Evolutionary conservation across 2,797 vertebrate genomes (phyloP).

Genomic region (Melanogrammus aeglefinus): DNA sequence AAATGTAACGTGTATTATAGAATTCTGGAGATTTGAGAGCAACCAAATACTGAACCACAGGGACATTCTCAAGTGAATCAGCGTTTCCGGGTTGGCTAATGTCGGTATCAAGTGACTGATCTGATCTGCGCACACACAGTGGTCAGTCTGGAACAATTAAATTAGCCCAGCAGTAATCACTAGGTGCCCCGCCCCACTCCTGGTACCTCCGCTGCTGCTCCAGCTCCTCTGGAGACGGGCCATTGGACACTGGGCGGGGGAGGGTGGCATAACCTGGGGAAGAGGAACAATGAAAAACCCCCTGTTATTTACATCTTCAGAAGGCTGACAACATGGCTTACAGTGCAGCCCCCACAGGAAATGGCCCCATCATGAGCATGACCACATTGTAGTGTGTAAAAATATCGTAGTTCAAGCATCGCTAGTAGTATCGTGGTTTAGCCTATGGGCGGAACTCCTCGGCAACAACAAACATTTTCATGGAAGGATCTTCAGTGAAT

Average conservation of each 20-base stretch:
- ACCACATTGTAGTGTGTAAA: neutral
- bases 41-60: neutral
- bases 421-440: neutral
- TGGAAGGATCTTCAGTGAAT: neutral
- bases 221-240: conserved; percentile 81
- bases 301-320: neutral
- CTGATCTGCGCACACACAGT: neutral
- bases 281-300: conserved; percentile 19
- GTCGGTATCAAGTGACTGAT: neutral
- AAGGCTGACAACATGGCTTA: neutral
- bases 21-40: neutral
- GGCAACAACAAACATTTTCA: neutral
- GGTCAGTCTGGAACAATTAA: neutral
- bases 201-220: conserved; percentile 85
- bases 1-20: neutral
- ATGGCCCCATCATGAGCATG: neutral
- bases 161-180: neutral
- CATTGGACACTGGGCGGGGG: conserved; percentile 78
- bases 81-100: neutral
- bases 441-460: neutral
- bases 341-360: neutral
- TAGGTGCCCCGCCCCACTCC: neutral
- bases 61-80: neutral
- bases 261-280: conserved; percentile 67
- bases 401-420: neutral